Evolutionary conservation across 1,140 invertebrate genomes (phyloP).

Genomic region (Thalassaphorura encarpata): DNA sequence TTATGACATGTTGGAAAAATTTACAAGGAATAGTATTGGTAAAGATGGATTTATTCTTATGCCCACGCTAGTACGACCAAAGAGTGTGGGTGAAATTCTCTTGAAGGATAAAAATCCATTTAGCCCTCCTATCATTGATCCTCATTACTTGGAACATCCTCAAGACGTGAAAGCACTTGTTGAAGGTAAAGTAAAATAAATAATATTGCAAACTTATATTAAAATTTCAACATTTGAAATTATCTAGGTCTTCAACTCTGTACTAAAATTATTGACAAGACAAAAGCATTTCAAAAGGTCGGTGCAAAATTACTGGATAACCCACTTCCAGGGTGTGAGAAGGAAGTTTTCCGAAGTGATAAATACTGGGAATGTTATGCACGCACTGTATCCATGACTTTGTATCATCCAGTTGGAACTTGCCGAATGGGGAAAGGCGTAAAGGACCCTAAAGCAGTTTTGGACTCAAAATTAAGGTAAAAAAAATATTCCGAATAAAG

Average conservation of each 20-base stretch:
- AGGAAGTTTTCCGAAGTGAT: conserved; percentile 17
- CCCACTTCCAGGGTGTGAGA: conserved; percentile 20
- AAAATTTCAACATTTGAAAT: conserved; percentile 37
- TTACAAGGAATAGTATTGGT: conserved; percentile 3
- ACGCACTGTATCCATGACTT: conserved; percentile 23
- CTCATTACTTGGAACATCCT: conserved; percentile 22
- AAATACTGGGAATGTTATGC: conserved; percentile 33
- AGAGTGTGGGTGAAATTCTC: conserved; percentile 17
- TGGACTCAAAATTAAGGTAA: conserved; percentile 22
- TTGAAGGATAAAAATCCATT: conserved; percentile 27
- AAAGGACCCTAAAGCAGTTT: conserved; percentile 16
- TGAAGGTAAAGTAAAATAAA: conserved; percentile 50
- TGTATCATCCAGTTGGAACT: conserved; percentile 21
- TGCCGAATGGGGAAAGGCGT: conserved; percentile 19
- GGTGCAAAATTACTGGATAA: neutral
- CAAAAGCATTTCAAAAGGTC: neutral
- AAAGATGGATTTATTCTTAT: conserved; percentile 15
- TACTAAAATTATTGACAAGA: conserved; percentile 3
- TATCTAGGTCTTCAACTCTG: conserved; percentile 1
- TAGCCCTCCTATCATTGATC: conserved; percentile 19
- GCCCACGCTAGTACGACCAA: conserved; percentile 6
- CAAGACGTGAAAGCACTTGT: conserved; percentile 13
- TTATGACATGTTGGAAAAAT: conserved; percentile 5
- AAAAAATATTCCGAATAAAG: conserved; percentile 34
- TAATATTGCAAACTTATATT: conserved; percentile 50